These are phyloP conservation scores for Pammene aurita DNA, from an alignment of 2,888 invertebrate species.

Conservation along the genomic window DNA sequence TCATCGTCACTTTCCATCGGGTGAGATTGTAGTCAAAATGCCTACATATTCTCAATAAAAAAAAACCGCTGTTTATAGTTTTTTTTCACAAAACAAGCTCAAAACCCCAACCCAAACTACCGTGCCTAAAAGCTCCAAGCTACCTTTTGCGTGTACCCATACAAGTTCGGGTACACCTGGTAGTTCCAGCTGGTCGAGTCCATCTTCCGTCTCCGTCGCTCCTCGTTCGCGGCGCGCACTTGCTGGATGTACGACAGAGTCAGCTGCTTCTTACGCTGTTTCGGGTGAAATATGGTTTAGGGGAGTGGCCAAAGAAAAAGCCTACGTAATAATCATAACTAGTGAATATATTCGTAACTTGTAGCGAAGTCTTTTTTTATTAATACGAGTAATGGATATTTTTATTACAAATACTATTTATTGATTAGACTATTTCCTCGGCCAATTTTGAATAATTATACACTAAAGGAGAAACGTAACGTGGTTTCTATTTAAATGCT, in stretches of 20 bases:
- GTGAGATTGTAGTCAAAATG: too few relatives aligned
- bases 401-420: neutral
- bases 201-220: constrained; percentile 64
- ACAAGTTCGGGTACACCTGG: constrained; percentile 92
- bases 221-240: constrained; percentile 72
- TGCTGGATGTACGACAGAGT: constrained; percentile 75
- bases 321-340: neutral
- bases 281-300: constrained; percentile 9
- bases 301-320: constrained; percentile 2
- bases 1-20: too few relatives aligned
- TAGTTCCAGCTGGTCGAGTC: constrained; percentile 89
- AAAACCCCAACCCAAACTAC: constrained; percentile 17
- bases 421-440: neutral
- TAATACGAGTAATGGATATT: too few relatives aligned
- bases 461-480: constrained; percentile 4
- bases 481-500: neutral
- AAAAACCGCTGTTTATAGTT: neutral
- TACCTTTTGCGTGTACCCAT: constrained; percentile 93
- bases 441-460: neutral
- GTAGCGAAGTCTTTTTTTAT: too few relatives aligned
- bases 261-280: constrained; percentile 72
- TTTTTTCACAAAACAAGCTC: neutral
- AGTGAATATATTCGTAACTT: neutral
- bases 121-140: constrained; percentile 11
- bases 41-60: too few relatives aligned